These are phyloP conservation scores for Atta texana DNA, from an alignment of 1,140 invertebrate species.

Conservation along the genomic window DNA sequence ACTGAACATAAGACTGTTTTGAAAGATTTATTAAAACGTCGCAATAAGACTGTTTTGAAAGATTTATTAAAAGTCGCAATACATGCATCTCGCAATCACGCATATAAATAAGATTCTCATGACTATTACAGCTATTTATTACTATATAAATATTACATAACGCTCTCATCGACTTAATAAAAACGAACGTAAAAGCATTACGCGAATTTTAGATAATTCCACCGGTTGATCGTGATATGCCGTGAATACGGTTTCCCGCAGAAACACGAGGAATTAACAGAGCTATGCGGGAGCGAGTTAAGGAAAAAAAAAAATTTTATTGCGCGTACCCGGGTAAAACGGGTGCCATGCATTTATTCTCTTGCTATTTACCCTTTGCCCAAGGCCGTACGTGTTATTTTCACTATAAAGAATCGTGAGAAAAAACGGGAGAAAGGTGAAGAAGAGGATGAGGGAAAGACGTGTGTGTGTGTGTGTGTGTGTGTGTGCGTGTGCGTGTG, in stretches of 20 bases:
- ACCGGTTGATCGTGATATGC: slow-evolving; percentile 33
- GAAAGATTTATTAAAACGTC: neutral
- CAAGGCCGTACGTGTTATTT: slow-evolving; percentile 63
- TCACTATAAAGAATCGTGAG: slow-evolving; percentile 50
- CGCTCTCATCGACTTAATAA: slow-evolving; percentile 11
- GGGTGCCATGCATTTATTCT: slow-evolving; percentile 62
- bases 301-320: slow-evolving; percentile 53
- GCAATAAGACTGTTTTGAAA: neutral
- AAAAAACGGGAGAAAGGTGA: neutral
- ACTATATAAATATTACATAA: slow-evolving; percentile 50
- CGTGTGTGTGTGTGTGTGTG: neutral
- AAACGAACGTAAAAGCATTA: slow-evolving; percentile 4
- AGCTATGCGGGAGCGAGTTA: neutral
- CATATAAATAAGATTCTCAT: neutral
- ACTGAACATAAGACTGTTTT: neutral
- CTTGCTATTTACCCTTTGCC: slow-evolving; percentile 68
- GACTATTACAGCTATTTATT: slow-evolving; percentile 14
- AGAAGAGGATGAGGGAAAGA: neutral
- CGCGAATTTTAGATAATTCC: slow-evolving; percentile 14
- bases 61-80: neutral
- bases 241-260: neutral
- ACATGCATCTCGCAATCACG: neutral
- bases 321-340: slow-evolving; percentile 32
- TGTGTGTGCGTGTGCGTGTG: no score
- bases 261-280: slow-evolving; percentile 32